phyloP scores from a whole-genome alignment of 2,888 invertebrate genomes.

The Rugalucina vietnamica region DNA sequence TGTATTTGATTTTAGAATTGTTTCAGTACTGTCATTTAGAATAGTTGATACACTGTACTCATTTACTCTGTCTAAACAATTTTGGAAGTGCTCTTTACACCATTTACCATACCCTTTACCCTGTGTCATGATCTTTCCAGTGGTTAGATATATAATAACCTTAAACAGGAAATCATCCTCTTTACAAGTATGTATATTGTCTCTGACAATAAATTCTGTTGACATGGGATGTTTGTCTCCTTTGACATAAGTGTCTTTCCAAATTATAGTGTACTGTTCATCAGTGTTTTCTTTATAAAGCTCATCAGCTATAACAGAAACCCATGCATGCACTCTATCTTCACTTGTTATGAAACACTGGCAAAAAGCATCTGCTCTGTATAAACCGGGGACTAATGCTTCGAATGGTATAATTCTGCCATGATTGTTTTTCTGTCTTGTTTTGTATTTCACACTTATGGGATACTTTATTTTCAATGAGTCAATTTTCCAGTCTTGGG shows the following conservation, averaged over 20 bases:
- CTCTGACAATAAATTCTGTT: too few relatives aligned
- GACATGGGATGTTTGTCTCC: not conserved
- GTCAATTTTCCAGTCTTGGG: not conserved
- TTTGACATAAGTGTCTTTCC: not conserved
- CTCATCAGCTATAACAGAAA: not conserved
- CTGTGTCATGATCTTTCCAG: too few relatives aligned
- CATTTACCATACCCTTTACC: too few relatives aligned
- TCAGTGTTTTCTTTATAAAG: not conserved
- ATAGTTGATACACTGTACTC: too few relatives aligned
- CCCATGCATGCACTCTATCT: not conserved
- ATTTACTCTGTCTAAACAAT: too few relatives aligned
- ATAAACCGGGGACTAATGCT: not conserved
- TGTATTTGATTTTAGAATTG: too few relatives aligned
- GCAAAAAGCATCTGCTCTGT: not conserved
- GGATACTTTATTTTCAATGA: not conserved
- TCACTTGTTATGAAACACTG: not conserved
- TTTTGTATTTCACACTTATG: not conserved
- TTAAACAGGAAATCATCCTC: too few relatives aligned
- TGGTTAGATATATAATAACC: too few relatives aligned
- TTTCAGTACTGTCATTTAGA: too few relatives aligned
- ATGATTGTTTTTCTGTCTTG: not conserved
- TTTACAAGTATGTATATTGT: too few relatives aligned
- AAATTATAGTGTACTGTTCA: not conserved
- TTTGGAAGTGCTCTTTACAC: too few relatives aligned
- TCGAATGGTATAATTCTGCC: not conserved